A percentile compares a stretch with the other conserved stretches of the same genome.
These are phyloP conservation scores for Epiblema foenella DNA, from an alignment of 2,888 invertebrate species.

Conservation along the genomic window DNA sequence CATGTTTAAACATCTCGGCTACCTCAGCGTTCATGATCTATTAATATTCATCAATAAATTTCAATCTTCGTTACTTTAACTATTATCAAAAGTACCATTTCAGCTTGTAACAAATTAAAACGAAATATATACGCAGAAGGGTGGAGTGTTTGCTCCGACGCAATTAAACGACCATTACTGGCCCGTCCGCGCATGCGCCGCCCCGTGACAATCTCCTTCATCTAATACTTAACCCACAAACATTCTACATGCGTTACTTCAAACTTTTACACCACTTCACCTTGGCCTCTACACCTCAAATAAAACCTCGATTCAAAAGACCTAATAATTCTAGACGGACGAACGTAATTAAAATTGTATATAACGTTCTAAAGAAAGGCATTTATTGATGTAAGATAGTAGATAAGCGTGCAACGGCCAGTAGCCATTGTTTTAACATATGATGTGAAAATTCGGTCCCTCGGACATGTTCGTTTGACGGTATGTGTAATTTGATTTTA, in stretches of 20 bases:
- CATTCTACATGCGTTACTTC: conserved; percentile 62
- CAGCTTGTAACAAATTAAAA: conserved; percentile 9
- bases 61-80: background rate
- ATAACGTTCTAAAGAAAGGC: conserved; percentile 75
- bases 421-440: conserved; percentile 80
- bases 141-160: conserved; percentile 68
- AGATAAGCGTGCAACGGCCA: conserved; percentile 72
- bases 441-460: conserved; percentile 74
- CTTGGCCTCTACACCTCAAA: conserved; percentile 46
- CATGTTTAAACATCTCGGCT: too few relatives aligned
- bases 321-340: conserved; percentile 56
- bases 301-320: conserved; percentile 43
- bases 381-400: conserved; percentile 77
- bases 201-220: conserved; percentile 76
- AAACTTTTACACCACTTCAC: conserved; percentile 49
- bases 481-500: conserved; percentile 73
- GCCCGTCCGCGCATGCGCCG: conserved; percentile 59
- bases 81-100: conserved; percentile 2
- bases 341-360: conserved; percentile 74
- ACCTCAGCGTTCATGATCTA: background rate
- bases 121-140: conserved; percentile 50
- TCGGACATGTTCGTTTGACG: conserved; percentile 68
- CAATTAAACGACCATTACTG: conserved; percentile 76
- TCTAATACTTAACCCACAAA: conserved; percentile 63
- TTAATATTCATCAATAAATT: background rate